Base-by-base conservation (phyloP, 2,797 vertebrate species). In the Holocentrus rufus region DNA sequence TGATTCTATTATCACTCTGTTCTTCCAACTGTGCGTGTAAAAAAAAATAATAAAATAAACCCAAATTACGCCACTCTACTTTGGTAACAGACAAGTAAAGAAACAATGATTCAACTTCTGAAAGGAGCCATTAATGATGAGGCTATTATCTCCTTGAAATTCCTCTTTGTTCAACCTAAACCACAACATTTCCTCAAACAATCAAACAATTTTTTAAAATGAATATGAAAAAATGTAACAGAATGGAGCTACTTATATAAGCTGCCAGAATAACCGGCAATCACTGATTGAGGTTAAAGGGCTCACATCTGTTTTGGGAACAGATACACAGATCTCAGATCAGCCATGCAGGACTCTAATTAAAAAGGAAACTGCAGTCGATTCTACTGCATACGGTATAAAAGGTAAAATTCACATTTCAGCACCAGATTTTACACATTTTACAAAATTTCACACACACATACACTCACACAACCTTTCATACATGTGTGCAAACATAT, bases 1-100 rank as follows among this genome's bases (percentile, higher is more conserved):
- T 88, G 87, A 91, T 91, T 92, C 88, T 91, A 91, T 92, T 93
- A 91, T 91, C 88, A 76, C 80, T 67, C 81, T 79, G 74, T 88
- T 88, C 86, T 73, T 84, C 75, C 49, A 47, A 78, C 76, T 74
- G 30, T 63, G 67, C 72, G 68, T 61, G 69, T 71, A 53, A 47
- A 69, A 46, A 63, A 7, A 50, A 44, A 54, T n/a, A 34, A 57
- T 59, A 81, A 88, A 85, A 86, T 80, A 85, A 89, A 85, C 69
- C 69, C 50, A 88, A 88, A 88, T 89, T 73, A 85, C 73, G 77
- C 78, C 71, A 78, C 80, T 88, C 65, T 72, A 67, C 64, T 85
- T 72, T 56, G 27, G 34, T 76, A 81, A 74, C 58, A 76, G 81
- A 85, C 70, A 76, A 87, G 80, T 63, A 74, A 85, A 83, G 75